Evolutionary conservation across 2,113 vertebrate species (phyloP), one percentile per base, ranked within the genome.

Genomic region (Rhabdomys dilectus): DNA sequence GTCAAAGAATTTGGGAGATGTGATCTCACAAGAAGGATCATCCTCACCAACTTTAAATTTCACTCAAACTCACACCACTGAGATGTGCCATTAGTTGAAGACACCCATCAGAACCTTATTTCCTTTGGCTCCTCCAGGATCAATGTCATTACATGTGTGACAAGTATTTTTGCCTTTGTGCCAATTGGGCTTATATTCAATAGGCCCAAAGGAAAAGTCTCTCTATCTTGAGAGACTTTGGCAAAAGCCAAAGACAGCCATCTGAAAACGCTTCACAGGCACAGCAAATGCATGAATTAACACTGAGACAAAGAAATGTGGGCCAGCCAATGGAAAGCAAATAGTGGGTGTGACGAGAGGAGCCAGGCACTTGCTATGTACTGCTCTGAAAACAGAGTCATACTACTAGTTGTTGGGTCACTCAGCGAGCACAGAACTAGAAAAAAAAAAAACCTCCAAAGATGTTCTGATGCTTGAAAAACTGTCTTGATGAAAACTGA

Each of bases 51-150:
- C 0, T 95, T 45, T 42, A 3, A 96, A n/a, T 51, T 80, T 36
- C 75, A 66, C 39, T 64, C 36, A 92, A 97, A 93, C 87, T 89
- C 17, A 73, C 90, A 86, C 13, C 29, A 10, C 3, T 2, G 66
- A 93, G 75, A 31, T 93, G 26, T n/a, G 36, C 77, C 93, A 58
- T 80, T 91, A 95, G 66, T 89, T 85, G 78, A n/a, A 97, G 72
- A 93, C 64, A 93, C 60, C 31, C 10, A 22, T 88, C 64, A 95
- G 73, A 97, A 96, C 56, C 62, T 73, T 73, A 70, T 81, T 92
- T 96, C 81, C 60, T 56, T 89, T 64, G 90, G 92, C 7, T 64
- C 29, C 3, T 88, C 68, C 48, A 53, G 94, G 34, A 88, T 75
- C 8, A 53, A 13, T 81, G 58, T 42, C 86, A 96, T 88, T 76